Evolutionary conservation across 1,140 invertebrate species (phyloP).

Genomic region (Pseudobourletiella spinata): DNA sequence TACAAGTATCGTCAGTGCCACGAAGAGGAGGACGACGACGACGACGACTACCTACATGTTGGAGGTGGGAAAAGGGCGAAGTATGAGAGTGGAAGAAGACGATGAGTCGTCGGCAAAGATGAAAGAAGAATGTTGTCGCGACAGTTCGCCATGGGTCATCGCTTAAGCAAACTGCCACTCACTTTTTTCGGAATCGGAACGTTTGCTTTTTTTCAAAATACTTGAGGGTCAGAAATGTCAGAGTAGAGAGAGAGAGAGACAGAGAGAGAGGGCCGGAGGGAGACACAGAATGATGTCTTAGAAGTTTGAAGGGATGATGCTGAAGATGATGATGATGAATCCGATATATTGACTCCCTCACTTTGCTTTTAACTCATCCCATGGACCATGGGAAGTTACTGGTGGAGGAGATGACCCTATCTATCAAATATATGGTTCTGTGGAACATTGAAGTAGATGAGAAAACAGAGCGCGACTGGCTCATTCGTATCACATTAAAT

Average conservation of each 20-base stretch:
- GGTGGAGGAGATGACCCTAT: no score
- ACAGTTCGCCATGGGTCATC: slow-evolving; percentile 38
- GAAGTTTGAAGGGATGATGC: no score
- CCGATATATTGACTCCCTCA: no score
- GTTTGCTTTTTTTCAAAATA: slow-evolving; percentile 11
- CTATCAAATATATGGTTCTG: no score
- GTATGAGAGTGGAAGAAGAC: not conserved
- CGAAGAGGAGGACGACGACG: not conserved
- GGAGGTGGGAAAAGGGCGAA: not conserved
- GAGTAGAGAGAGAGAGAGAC: not conserved
- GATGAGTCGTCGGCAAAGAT: slow-evolving; percentile 30
- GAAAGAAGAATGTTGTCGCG: slow-evolving; percentile 36
- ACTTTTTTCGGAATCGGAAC: slow-evolving; percentile 19
- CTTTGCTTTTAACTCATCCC: no score
- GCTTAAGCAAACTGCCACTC: slow-evolving; percentile 36
- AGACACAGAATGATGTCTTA: no score
- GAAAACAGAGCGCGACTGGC: not conserved
- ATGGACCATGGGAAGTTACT: no score
- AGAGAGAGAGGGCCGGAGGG: not conserved
- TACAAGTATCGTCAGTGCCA: not conserved
- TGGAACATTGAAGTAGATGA: not conserved
- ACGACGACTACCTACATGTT: no score
- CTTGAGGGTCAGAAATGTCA: slow-evolving; percentile 7
- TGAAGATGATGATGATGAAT: no score
- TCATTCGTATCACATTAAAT: slow-evolving; percentile 1